Evolutionary conservation across 2,888 invertebrate genomes (phyloP).

Genomic region (Tridacna gigas): DNA sequence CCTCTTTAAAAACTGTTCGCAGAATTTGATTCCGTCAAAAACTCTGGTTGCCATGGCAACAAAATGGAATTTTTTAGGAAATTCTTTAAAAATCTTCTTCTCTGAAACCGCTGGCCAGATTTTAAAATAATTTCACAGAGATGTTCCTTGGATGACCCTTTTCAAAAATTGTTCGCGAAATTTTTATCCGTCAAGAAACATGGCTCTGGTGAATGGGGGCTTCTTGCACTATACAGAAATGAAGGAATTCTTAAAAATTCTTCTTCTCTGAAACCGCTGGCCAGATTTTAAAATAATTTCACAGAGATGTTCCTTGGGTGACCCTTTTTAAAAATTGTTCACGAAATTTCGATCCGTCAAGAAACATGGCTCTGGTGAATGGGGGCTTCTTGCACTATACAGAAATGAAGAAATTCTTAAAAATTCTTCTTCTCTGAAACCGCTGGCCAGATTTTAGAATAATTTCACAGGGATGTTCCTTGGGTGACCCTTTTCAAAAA

Average conservation of each 20-base stretch:
- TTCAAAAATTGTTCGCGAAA: too few relatives aligned
- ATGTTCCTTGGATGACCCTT: neutral
- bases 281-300: neutral
- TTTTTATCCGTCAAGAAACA: neutral
- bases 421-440: too few relatives aligned
- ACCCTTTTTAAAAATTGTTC: neutral
- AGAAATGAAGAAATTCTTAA: too few relatives aligned
- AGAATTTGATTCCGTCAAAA: neutral
- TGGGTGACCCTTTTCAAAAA: too few relatives aligned
- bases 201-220: neutral
- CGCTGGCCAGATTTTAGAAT: too few relatives aligned
- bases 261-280: neutral
- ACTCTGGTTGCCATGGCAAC: neutral
- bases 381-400: too few relatives aligned
- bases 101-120: neutral
- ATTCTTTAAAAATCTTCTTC: neutral
- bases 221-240: neutral
- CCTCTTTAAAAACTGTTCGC: neutral
- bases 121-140: neutral
- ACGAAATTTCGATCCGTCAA: too few relatives aligned
- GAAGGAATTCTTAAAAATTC: neutral
- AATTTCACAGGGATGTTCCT: too few relatives aligned
- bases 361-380: too few relatives aligned
- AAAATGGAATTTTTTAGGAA: neutral
- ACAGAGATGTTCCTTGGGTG: neutral